Evolutionary conservation across 2,113 vertebrate genomes (phyloP), one percentile per base, ranked within the genome.

Genomic region (Oreocharis arfaki): DNA sequence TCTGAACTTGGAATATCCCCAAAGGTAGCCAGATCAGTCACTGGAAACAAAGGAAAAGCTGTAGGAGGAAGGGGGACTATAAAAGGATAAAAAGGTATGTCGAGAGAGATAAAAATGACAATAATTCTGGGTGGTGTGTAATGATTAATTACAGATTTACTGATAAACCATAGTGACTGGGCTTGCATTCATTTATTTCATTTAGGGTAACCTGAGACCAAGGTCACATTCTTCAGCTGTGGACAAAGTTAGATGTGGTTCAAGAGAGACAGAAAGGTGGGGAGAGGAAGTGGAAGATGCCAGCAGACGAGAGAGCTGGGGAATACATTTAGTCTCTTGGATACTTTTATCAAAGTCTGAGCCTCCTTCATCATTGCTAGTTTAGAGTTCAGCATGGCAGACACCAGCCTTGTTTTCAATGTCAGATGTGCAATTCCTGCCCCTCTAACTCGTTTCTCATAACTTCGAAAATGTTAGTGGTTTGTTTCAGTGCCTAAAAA

Each of bases 1-100:
- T 93, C 90, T 93, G 87, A 90, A 94, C 68, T 91, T 86, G 55
- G 44, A 86, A 90, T 84, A 94, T 86, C 46, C 73, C 84, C 77
- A 93, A 83, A 95, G 64, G 64, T 71, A 86, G n/a, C 28, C 57
- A 83, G 42, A 85, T 91, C 71, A 81, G 64, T 86, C 16, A 12
- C 37, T 83, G 70, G 37, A 95, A 93, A 90, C 50, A 88, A 80
- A 96, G 44, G 64, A 78, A 90, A 95, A 93, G 46, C 44, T 81
- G 47, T 37, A 37, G 65, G 76, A 94, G 49, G 44, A 74, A 80
- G 14, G 10, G 5, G 39, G 9, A 79, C 15, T 85, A 42, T 50
- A 70, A 80, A 93, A 70, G 19, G 17, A 84, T 70, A 35, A 70
- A 84, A 94, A 84, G 33, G 15, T 88, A 80, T 52, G 39, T 63